Evolutionary conservation across 2,888 invertebrate species (phyloP).

Genomic region (Drosophila prostipennis): DNA sequence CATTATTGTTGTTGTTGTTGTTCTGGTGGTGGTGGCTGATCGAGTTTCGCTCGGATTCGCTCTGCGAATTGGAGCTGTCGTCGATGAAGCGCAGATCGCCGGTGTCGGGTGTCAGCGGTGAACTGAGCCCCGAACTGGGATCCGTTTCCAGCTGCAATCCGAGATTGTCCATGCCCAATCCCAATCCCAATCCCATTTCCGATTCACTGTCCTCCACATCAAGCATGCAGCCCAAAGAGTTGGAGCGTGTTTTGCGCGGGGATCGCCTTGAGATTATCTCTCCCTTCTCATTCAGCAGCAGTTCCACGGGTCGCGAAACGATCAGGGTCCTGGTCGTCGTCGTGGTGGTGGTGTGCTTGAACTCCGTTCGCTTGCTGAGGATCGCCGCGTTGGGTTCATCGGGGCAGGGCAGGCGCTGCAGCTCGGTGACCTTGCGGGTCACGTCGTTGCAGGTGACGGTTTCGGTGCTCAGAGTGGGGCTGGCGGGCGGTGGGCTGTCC

Average conservation of each 20-base stretch:
- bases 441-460: slow-evolving; percentile 73
- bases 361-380: slow-evolving; percentile 73
- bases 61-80: slow-evolving; percentile 82
- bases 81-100: slow-evolving; percentile 82
- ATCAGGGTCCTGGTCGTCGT: slow-evolving; percentile 80
- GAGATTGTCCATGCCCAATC: slow-evolving; percentile 44
- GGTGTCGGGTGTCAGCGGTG: slow-evolving; percentile 57
- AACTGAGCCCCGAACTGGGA: slow-evolving; percentile 53
- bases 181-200: slow-evolving; percentile 14
- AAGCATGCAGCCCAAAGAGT: slow-evolving; percentile 81
- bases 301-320: slow-evolving; percentile 75
- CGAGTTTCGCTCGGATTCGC: slow-evolving; percentile 79
- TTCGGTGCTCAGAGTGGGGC: slow-evolving; percentile 63
- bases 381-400: slow-evolving; percentile 46
- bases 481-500: slow-evolving; percentile 60
- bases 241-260: slow-evolving; percentile 76
- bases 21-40: slow-evolving; percentile 51
- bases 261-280: slow-evolving; percentile 75
- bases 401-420: slow-evolving; percentile 63
- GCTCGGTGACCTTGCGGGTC: slow-evolving; percentile 65
- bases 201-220: slow-evolving; percentile 56
- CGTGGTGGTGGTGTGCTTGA: slow-evolving; percentile 77
- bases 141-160: slow-evolving; percentile 33
- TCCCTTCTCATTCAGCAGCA: slow-evolving; percentile 79
- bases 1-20: slow-evolving; percentile 51